These are phyloP conservation scores for Clarias laeviceps DNA, from an alignment of 2,797 vertebrate genomes.

Conservation along the genomic window DNA sequence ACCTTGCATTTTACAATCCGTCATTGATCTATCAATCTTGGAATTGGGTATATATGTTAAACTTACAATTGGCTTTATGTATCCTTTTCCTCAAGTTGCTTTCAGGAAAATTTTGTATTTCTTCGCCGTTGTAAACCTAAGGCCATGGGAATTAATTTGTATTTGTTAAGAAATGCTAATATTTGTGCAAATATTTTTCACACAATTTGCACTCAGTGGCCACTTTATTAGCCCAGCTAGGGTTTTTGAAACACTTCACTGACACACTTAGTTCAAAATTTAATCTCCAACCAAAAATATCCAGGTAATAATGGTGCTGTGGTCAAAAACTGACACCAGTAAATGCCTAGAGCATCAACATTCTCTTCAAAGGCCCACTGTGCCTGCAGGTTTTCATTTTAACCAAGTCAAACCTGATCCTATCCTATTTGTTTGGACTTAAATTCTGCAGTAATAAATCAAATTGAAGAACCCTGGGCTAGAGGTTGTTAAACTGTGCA, in stretches of 20 bases:
- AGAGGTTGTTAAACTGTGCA: not conserved
- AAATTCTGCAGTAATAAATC: not conserved
- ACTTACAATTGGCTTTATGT: not conserved
- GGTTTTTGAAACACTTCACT: not conserved
- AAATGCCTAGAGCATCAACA: not conserved
- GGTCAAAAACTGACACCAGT: not conserved
- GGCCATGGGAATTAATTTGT: not conserved
- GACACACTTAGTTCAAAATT: not conserved
- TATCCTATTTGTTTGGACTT: not conserved
- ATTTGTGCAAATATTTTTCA: not conserved
- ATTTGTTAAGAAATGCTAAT: not conserved
- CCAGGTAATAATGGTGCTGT: not conserved
- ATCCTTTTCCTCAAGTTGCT: not conserved
- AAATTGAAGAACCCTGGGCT: not conserved
- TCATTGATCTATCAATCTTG: too few species aligned
- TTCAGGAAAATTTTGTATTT: not conserved
- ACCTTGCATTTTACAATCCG: not conserved
- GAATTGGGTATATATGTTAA: too few species aligned
- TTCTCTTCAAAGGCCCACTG: not conserved
- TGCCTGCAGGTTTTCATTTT: not conserved
- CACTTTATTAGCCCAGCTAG: not conserved
- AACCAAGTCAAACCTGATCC: not conserved
- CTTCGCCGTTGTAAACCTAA: not conserved
- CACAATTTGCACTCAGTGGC: not conserved
- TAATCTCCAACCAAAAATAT: not conserved